Base-by-base conservation (phyloP, 2,113 vertebrate species). In the Holacanthus passer region DNA sequence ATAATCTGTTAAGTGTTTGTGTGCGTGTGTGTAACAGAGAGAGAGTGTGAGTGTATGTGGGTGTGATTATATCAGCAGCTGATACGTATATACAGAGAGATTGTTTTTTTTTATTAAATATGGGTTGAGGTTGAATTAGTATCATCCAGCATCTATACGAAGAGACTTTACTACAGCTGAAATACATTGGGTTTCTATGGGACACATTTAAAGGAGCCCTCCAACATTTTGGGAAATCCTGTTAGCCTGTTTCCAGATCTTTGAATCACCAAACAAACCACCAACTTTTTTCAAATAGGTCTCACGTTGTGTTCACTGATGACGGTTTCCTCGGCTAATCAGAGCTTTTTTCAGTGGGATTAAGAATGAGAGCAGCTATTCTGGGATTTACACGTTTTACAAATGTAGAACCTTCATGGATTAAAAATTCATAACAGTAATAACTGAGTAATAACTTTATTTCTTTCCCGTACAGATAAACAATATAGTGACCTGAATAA, bases 1-100 rank as follows among this genome's bases (percentile, higher is more conserved):
- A 56, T 76, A 66, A 45, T 66, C 5, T 56, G 27, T 32, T 27
- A 27, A 64, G 35, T n/a, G 24, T 75, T 16, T 73, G 39, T 22
- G 50, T 71, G 68, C 45, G 41, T 27, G 41, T 24, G 62, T 43
- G 62, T 29, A 17, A 19, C 17, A 19, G 17, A 48, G 1, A 48
- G 45, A 50, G 29, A 29, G 50, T 11, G n/a, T 5, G 52, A 5
- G 43, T 32, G 11, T 37, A 17, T 55, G 19, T n/a, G 12, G 11
- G 58, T 47, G 56, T 47, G 20, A 60, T 73, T 73, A 50, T 13
- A 48, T 37, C 8, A 48, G 43, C 47, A 59, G 12, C 17, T 31
- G n/a, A 41, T 29, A 17, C 5, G 16, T 45, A 16, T 12, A 67
- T 10, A 70, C n/a, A n/a, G n/a, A n/a, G 50, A 70, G 14, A 55